These are phyloP conservation scores for Zalophus californianus DNA, from an alignment of 2,797 vertebrate species.

Conservation along the genomic window DNA sequence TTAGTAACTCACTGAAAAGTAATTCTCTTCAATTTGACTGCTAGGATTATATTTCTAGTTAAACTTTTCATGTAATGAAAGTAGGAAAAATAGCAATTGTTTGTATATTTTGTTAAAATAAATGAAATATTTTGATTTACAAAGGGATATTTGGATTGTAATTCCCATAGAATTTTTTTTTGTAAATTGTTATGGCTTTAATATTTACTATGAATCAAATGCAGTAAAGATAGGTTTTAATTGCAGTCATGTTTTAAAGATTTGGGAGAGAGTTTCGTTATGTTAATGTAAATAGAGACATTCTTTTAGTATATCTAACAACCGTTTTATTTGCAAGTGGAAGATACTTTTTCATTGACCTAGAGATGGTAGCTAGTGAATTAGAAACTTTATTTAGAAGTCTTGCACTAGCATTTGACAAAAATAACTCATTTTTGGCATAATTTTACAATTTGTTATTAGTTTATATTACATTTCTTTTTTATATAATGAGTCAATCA, in stretches of 20 bases:
- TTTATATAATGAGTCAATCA: constrained; percentile 43
- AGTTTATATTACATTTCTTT: constrained; percentile 12
- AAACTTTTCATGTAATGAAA: constrained; percentile 18
- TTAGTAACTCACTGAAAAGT: constrained; percentile 19
- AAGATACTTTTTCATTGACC: neutral
- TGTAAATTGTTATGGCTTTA: neutral
- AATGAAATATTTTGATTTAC: constrained; percentile 9
- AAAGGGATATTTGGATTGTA: neutral
- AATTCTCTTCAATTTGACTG: constrained; percentile 47
- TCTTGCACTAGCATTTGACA: neutral
- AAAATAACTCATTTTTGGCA: neutral
- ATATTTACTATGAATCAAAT: constrained; percentile 19
- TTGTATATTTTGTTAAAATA: constrained; percentile 13
- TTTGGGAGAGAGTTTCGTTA: neutral
- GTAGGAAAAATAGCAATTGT: neutral
- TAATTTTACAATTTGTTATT: constrained; percentile 34
- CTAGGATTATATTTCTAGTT: constrained; percentile 1
- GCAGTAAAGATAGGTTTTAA: neutral
- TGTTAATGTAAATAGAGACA: neutral
- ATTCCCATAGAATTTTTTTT: neutral
- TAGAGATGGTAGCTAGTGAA: neutral
- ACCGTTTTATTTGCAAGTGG: neutral
- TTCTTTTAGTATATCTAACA: neutral
- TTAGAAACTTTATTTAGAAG: neutral
- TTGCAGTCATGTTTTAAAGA: neutral